These are phyloP conservation scores for Acromyrmex echinatior DNA, from an alignment of 1,140 invertebrate genomes.

Conservation along the genomic window DNA sequence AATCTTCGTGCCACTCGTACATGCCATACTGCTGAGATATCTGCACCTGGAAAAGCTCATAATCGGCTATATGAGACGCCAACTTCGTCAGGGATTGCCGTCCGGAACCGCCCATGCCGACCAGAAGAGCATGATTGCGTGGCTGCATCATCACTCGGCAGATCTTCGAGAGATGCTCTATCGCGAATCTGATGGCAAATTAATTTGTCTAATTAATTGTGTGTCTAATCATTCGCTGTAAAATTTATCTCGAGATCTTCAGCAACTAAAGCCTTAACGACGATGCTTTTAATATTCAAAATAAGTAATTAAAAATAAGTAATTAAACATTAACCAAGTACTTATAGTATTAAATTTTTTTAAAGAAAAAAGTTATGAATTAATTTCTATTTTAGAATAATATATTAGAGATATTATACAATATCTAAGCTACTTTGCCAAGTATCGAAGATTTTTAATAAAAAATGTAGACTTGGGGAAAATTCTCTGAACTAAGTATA, in stretches of 20 bases:
- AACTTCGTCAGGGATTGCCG: conserved; percentile 95
- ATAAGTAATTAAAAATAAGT: no score
- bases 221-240: background rate
- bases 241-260: background rate
- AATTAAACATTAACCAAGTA: no score
- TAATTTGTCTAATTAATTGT: background rate
- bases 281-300: no score
- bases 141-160: conserved; percentile 97
- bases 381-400: no score
- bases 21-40: conserved; percentile 94
- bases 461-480: no score
- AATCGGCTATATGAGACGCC: conserved; percentile 97
- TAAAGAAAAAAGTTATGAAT: no score
- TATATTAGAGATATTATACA: no score
- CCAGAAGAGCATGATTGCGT: conserved; percentile 93
- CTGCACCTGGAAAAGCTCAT: conserved; percentile 97
- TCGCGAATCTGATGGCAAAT: conserved; percentile 91
- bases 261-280: background rate
- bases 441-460: no score
- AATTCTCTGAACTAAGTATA: background rate
- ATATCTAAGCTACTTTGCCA: no score
- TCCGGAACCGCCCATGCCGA: conserved; percentile 97
- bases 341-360: no score
- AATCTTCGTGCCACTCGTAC: conserved; percentile 96
- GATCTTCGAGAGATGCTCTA: conserved; percentile 97